These are phyloP conservation scores for Leptobrachium leishanense DNA, from an alignment of 2,113 vertebrate species.

Conservation along the genomic window DNA sequence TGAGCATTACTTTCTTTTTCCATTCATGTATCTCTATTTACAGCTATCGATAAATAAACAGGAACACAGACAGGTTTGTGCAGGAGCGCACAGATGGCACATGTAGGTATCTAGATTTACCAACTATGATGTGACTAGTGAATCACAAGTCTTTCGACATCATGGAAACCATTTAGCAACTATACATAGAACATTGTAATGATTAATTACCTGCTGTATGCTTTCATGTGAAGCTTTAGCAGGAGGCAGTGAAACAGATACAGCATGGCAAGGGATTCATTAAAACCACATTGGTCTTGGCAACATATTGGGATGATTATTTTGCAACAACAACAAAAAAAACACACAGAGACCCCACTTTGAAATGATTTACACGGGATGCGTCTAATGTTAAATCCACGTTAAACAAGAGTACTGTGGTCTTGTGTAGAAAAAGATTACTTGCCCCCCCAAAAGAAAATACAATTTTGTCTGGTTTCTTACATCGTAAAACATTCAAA, in stretches of 20 bases:
- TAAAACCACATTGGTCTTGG: neutral
- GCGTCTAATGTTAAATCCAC: too few species aligned
- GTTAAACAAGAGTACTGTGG: too few species aligned
- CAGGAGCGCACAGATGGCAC: neutral
- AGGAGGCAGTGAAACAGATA: too few species aligned
- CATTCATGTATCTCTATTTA: neutral
- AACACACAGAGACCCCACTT: too few species aligned
- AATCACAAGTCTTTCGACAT: neutral
- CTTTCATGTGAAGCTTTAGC: neutral
- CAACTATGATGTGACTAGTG: neutral
- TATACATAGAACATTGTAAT: neutral
- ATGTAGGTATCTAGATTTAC: neutral
- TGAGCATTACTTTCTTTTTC: too few species aligned
- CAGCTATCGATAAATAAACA: neutral
- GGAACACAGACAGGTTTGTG: neutral
- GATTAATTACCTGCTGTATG: neutral
- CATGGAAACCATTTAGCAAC: neutral
- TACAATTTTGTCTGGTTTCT: too few species aligned
- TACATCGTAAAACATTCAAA: too few species aligned
- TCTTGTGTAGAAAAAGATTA: too few species aligned
- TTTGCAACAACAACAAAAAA: too few species aligned
- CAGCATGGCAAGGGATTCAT: too few species aligned
- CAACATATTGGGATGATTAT: conserved; percentile 5
- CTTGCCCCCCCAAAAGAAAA: too few species aligned
- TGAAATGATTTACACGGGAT: too few species aligned